Evolutionary conservation across 1,140 invertebrate genomes (phyloP).

Genomic region (Ceratina calcarata): DNA sequence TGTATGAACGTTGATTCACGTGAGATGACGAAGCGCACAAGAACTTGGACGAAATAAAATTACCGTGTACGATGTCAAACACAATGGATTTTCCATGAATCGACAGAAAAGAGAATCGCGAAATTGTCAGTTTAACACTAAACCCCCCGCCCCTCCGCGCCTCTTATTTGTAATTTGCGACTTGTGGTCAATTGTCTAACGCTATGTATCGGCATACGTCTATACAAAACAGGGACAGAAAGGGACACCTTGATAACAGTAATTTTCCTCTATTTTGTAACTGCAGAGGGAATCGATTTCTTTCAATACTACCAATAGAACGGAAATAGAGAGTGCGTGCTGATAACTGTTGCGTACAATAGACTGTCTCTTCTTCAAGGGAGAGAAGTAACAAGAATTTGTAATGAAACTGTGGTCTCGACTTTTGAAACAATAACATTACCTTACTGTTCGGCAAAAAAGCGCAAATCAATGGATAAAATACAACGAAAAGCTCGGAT

Average conservation of each 20-base stretch:
- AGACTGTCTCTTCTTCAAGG: not conserved
- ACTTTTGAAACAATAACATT: too few species aligned
- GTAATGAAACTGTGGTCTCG: too few species aligned
- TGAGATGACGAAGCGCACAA: too few species aligned
- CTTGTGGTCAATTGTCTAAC: not conserved
- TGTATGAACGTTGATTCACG: not conserved
- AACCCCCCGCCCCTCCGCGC: not conserved
- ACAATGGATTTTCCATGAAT: slow-evolving; percentile 20
- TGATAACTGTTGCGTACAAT: slow-evolving; percentile 16
- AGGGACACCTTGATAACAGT: not conserved
- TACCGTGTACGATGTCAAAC: not conserved
- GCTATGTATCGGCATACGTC: not conserved
- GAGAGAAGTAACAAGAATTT: too few species aligned
- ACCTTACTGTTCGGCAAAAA: too few species aligned
- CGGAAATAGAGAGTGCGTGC: too few species aligned
- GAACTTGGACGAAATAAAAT: too few species aligned
- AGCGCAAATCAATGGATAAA: too few species aligned
- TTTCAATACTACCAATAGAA: slow-evolving; percentile 7
- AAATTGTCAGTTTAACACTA: slow-evolving; percentile 11
- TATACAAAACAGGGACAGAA: slow-evolving; percentile 29
- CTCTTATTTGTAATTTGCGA: slow-evolving; percentile 3
- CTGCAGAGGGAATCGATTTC: not conserved
- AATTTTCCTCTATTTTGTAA: slow-evolving; percentile 28
- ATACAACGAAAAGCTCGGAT: too few species aligned
- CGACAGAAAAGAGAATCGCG: slow-evolving; percentile 1